A percentile compares a stretch with the other conserved stretches of the same genome.
phyloP scores from a whole-genome alignment of 1,140 invertebrate species.

The Ceratoteleas bidentatus region DNA sequence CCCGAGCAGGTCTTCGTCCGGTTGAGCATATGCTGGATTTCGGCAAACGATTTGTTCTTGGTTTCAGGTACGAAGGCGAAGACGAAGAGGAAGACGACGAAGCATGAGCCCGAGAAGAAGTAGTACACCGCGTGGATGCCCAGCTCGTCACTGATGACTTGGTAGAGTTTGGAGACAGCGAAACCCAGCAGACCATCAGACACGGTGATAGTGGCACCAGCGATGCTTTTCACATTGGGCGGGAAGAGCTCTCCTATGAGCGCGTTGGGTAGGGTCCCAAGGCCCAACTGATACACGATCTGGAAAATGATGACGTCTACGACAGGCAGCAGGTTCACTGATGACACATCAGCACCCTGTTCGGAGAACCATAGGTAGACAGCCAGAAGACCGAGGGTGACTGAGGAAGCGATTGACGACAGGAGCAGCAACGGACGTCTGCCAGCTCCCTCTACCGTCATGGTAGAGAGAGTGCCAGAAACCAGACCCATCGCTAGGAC shows the following conservation, averaged over 20 bases:
- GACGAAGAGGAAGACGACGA: conserved; percentile 74
- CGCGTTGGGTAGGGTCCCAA: conserved; percentile 89
- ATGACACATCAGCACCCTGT: conserved; percentile 58
- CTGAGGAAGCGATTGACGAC: conserved; percentile 83
- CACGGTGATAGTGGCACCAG: conserved; percentile 84
- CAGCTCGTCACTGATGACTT: conserved; percentile 83
- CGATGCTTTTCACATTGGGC: conserved; percentile 86
- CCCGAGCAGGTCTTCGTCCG: conserved; percentile 15
- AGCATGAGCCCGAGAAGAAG: conserved; percentile 86
- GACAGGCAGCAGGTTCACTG: conserved; percentile 84
- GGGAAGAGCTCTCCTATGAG: conserved; percentile 90
- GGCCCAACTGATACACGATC: conserved; percentile 86
- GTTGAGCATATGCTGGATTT: conserved; percentile 76
- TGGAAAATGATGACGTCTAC: conserved; percentile 86
- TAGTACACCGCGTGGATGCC: conserved; percentile 87
- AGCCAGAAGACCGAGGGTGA: conserved; percentile 83
- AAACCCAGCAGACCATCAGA: conserved; percentile 90
- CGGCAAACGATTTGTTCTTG: conserved; percentile 78
- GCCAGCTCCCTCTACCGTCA: conserved; percentile 87
- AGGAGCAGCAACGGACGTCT: conserved; percentile 86
- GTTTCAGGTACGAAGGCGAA: conserved; percentile 78
- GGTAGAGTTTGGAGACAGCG: conserved; percentile 88
- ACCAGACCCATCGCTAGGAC: conserved; percentile 87
- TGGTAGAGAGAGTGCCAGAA: conserved; percentile 84
- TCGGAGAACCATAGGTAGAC: conserved; percentile 83